Base-by-base conservation (phyloP, 2,113 vertebrate species). In the Ptychochromis oligacanthus region DNA sequence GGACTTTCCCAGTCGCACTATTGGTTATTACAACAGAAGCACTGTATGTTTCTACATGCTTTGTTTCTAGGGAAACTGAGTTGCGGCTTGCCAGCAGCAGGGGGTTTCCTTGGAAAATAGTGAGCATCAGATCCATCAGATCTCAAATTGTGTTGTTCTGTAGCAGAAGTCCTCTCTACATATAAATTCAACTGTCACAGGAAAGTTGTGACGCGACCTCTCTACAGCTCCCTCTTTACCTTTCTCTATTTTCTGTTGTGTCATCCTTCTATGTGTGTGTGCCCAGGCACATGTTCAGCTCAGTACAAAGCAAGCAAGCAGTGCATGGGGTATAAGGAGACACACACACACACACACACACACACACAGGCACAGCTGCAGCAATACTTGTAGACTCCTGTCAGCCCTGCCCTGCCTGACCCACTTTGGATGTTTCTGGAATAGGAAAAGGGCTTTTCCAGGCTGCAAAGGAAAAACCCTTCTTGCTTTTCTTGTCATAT, bases 401-500 rank as follows among this genome's bases (percentile, higher is more conserved):
- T 90, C 87, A 88, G 88, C 84, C 67, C 86, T 79, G 85, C 84
- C 86, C 90, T 81, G 87, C 67, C 70, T 93, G 94, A 94, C 93
- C 93, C 92, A 93, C 89, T 95, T 94, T 83, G 80, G 86, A 87
- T 91, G 89, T 87, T 92, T 93, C 89, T 93, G 80, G 85, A 90
- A 90, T 22, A 86, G 58, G 46, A 86, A 40, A 86, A 77, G 88
- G 92, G 91, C 85, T 93, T 93, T 94, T 92, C 92, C 89, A 78
- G 70, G 78, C 88, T 34, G 76, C 34, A 12, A 56, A 87, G 88
- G 85, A 90, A 65, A 91, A 89, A 18, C 77, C 89, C 83, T 28
- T 79, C 20, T 46, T 31, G 8, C 62, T 57, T 75, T 65, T 72
- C 58, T 82, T 88, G 52, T 80, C 70, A 90, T 57, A 79, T 79